Evolutionary conservation across 2,113 vertebrate genomes (phyloP), one percentile per base, ranked within the genome.

Genomic region (Hirundichthys speculiger): DNA sequence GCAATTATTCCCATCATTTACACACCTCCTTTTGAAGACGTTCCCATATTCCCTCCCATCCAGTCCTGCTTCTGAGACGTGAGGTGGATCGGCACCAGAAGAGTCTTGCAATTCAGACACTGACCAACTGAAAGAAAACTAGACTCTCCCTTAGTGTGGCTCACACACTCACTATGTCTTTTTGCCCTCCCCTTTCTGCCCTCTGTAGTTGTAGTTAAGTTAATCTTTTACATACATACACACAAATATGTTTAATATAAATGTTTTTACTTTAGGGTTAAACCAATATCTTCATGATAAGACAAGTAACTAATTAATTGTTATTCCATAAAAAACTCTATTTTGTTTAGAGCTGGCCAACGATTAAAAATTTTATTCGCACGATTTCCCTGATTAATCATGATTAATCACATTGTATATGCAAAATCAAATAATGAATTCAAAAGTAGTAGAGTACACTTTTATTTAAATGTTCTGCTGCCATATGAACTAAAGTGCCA

Each of bases 11-110:
- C 27, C 14, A 58, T 66, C 22, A 40, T 30, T 63, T 75, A 84
- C 81, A 34, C 65, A 87, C 83, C 80, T 85, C 77, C 78, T 58
- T 88, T 82, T 60, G 80, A 80, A 80, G 79, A 87, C 20, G 78
- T 82, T 64, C 80, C 82, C 83, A 88, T 88, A 53, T 60, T 70
- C 76, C 76, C 72, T 79, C 58, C 73, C 74, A 69, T 76, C 73
- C 72, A 54, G 80, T 69, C 67, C 64, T 47, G 82, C 58, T 65
- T 80, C 76, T 22, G 60, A 63, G 73, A 66, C 25, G 63, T 64
- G 64, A 78, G 69, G 69, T 75, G 75, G 64, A 75, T 79, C 66
- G 61, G 53, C 69, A 67, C 63, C 77, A 71, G 70, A 71, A 47
- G 64, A 75, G 53, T 56, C 56, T 67, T 73, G 55, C 65, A 62